A percentile compares a stretch with the other conserved stretches of the same genome.
Conservation (phyloP, 2,113 vertebrate species). For the Sisor rabdophorus region DNA sequence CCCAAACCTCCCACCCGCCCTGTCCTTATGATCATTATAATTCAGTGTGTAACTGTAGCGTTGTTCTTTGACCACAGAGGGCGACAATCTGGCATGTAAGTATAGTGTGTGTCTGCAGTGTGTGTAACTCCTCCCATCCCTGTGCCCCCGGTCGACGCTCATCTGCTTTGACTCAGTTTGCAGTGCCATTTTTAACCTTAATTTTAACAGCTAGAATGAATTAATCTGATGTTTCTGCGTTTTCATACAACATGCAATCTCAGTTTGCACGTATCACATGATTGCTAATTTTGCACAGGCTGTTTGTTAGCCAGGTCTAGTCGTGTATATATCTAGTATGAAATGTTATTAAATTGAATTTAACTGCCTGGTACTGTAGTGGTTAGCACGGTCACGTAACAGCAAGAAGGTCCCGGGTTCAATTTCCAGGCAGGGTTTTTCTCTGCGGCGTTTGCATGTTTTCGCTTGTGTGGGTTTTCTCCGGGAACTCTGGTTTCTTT, state of each 20-base stretch:
- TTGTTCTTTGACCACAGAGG: conserved; percentile 80
- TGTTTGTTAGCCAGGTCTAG: conserved; percentile 53
- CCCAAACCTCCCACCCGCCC: background rate
- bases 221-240: conserved; percentile 5
- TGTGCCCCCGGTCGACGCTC: conserved; percentile 57
- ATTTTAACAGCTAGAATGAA: conserved; percentile 46
- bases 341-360: too few species aligned
- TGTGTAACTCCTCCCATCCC: conserved; percentile 54
- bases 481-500: too few species aligned
- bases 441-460: too few species aligned
- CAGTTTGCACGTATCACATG: conserved; percentile 63
- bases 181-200: conserved; percentile 49
- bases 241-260: conserved; percentile 35
- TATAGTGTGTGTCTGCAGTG: conserved; percentile 54
- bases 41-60: conserved; percentile 61
- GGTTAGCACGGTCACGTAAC: too few species aligned
- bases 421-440: too few species aligned
- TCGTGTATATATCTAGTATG: too few species aligned
- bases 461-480: too few species aligned
- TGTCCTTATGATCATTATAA: conserved; percentile 8
- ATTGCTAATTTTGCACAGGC: conserved; percentile 29
- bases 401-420: too few species aligned
- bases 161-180: conserved; percentile 53
- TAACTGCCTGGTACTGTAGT: too few species aligned
- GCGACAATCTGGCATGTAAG: conserved; percentile 80